Evolutionary conservation across 2,888 invertebrate genomes (phyloP).

Genomic region (Drosophila robusta): DNA sequence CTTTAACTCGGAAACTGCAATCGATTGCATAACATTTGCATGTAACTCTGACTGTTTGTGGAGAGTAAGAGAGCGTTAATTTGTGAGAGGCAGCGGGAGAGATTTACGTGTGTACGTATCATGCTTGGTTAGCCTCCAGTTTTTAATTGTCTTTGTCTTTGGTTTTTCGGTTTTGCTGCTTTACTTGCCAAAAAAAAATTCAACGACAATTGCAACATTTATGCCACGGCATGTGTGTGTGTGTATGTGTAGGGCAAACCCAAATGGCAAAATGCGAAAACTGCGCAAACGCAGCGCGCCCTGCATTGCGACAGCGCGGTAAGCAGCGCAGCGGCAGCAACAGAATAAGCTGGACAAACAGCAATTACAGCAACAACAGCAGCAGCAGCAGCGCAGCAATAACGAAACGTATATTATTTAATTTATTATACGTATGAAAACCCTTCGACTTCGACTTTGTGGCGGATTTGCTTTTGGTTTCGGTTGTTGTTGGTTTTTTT

Average conservation of each 20-base stretch:
- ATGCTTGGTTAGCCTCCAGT: constrained; percentile 30
- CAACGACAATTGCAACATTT: constrained; percentile 60
- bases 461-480: constrained; percentile 49
- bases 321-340: constrained; percentile 13
- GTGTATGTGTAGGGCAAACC: constrained; percentile 33
- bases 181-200: constrained; percentile 1
- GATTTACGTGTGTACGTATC: constrained; percentile 23
- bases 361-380: constrained; percentile 18
- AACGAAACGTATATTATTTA: constrained; percentile 39
- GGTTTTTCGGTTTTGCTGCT: constrained; percentile 33
- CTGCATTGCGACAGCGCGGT: constrained; percentile 48
- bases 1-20: constrained; percentile 52
- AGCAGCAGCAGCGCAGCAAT: constrained; percentile 10
- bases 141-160: constrained; percentile 43
- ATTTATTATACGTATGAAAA: constrained; percentile 58
- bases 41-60: constrained; percentile 18
- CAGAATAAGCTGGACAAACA: constrained; percentile 8
- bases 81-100: constrained; percentile 9
- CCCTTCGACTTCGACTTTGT: constrained; percentile 54
- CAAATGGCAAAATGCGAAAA: constrained; percentile 57
- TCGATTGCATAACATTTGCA: constrained; percentile 55
- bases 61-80: not conserved
- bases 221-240: constrained; percentile 9
- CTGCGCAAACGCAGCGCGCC: constrained; percentile 58
- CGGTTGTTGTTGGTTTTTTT: constrained; percentile 26